Evolutionary conservation across 2,888 invertebrate genomes (phyloP), one percentile per base, ranked within the genome.

Genomic region (Lasioglossum lativentre): DNA sequence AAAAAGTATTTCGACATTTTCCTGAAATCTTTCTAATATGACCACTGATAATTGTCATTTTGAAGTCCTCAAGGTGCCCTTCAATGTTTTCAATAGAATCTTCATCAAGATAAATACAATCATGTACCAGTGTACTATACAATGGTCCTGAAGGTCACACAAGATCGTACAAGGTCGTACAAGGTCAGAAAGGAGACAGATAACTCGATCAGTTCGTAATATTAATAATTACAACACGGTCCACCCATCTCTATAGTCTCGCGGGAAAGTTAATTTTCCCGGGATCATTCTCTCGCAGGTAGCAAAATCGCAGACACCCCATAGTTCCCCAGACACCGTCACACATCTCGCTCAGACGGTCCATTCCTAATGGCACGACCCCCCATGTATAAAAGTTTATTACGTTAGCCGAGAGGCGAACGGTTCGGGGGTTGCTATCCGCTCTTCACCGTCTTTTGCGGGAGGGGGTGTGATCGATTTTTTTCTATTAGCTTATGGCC

Each of bases 401-500:
- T 82, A 66, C 82, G 74, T 68, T 81, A 73, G 68, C 73, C 23
- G 63, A 73, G 63, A 73, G 75, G 68, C 47, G 85, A 81, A 85
- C 42, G 75, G 73, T 45, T 71, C 34, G 56, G 76, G 84, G 85
- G 84, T 19, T 52, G 79, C 76, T 59, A 66, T 75, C 59, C 70
- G 59, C 19, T 14, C 77, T 71, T 1, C 77, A 47, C 34, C 16
- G 30, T 52, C 68, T 73, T 52, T 77, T 45, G n/a, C n/a, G 30
- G 16, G 45, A 68, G 23, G 78, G 42, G 83, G 30, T 74, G 59
- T 30, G 63, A 63, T 75, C 75, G 78, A 85, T 78, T 85, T 85
- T n/a, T 85, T 85, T 85, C 84, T 83, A 85, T 83, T 83, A 83
- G 84, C 84, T 83, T 47, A 83, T 34, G 70, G 74, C 45, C 74